Evolutionary conservation across 2,797 vertebrate species (phyloP).

Genomic region (Clarias laeviceps): DNA sequence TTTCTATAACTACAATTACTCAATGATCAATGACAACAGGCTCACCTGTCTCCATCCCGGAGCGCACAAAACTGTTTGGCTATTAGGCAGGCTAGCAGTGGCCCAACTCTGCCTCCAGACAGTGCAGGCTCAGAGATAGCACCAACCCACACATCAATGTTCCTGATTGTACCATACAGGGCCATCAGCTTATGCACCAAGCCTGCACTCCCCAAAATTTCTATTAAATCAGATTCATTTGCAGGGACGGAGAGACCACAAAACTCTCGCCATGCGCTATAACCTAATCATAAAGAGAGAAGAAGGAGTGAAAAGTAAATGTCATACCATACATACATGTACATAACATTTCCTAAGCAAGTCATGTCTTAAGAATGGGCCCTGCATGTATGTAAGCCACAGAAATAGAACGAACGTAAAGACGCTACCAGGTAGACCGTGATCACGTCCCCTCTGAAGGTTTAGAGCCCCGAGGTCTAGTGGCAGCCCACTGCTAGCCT

Average conservation of each 20-base stretch:
- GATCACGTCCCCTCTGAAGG: constrained; percentile 81
- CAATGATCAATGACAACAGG: neutral
- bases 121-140: constrained; percentile 77
- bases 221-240: constrained; percentile 68
- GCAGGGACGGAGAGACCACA: constrained; percentile 75
- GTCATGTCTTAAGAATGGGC: neutral
- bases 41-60: constrained; percentile 75
- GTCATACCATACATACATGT: too few species aligned
- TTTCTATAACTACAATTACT: too few species aligned
- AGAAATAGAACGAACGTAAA: neutral
- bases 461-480: constrained; percentile 80
- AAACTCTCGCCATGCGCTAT: constrained; percentile 73
- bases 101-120: constrained; percentile 73
- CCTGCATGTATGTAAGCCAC: neutral
- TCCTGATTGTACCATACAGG: constrained; percentile 77
- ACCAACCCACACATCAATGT: constrained; percentile 82
- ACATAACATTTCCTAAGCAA: neutral
- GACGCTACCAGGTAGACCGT: constrained; percentile 76
- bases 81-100: constrained; percentile 78
- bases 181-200: constrained; percentile 74
- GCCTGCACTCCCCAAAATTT: constrained; percentile 67
- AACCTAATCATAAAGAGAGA: constrained; percentile 64
- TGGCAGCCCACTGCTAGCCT: constrained; percentile 79
- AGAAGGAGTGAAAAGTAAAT: neutral
- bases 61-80: constrained; percentile 74